A percentile compares a stretch with the other conserved stretches of the same genome.
These are phyloP conservation scores for Galaxea fascicularis DNA, from an alignment of 92 coral and sea anemone species.

Conservation along the genomic window DNA sequence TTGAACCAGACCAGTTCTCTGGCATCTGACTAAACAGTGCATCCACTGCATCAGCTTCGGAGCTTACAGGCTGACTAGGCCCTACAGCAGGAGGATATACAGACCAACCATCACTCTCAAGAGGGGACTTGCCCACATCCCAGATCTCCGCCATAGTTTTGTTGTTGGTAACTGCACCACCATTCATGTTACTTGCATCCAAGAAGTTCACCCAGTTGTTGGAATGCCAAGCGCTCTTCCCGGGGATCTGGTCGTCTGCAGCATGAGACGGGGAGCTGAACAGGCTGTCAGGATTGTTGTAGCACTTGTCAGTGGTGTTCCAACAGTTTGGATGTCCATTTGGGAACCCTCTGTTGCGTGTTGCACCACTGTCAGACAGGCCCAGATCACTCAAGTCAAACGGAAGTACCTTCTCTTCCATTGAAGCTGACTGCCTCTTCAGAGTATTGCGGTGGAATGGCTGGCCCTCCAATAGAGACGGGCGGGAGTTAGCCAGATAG, in stretches of 20 bases:
- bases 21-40: slow-evolving; percentile 78
- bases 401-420: slow-evolving; percentile 42
- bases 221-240: slow-evolving; percentile 70
- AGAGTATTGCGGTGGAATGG: slow-evolving; percentile 54
- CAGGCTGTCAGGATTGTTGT: slow-evolving; percentile 74
- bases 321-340: slow-evolving; percentile 44
- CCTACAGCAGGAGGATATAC: slow-evolving; percentile 39
- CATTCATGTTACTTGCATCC: slow-evolving; percentile 75
- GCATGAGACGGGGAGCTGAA: slow-evolving; percentile 69
- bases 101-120: slow-evolving; percentile 94
- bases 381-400: slow-evolving; percentile 67
- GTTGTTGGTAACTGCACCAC: slow-evolving; percentile 69
- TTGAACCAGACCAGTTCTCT: slow-evolving; percentile 48
- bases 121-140: slow-evolving; percentile 87
- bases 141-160: slow-evolving; percentile 97
- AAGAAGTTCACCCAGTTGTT: slow-evolving; percentile 99
- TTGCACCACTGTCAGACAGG: slow-evolving; percentile 57
- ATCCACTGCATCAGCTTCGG: slow-evolving; percentile 82
- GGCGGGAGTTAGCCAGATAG: slow-evolving; percentile 56
- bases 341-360: slow-evolving; percentile 30
- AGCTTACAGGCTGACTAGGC: slow-evolving; percentile 29
- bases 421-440: slow-evolving; percentile 28
- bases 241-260: slow-evolving; percentile 69
- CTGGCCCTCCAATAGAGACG: slow-evolving; percentile 75
- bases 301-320: slow-evolving; percentile 49